Base-by-base conservation (phyloP, 2,797 vertebrate genomes). In the Danio albolineatus region DNA sequence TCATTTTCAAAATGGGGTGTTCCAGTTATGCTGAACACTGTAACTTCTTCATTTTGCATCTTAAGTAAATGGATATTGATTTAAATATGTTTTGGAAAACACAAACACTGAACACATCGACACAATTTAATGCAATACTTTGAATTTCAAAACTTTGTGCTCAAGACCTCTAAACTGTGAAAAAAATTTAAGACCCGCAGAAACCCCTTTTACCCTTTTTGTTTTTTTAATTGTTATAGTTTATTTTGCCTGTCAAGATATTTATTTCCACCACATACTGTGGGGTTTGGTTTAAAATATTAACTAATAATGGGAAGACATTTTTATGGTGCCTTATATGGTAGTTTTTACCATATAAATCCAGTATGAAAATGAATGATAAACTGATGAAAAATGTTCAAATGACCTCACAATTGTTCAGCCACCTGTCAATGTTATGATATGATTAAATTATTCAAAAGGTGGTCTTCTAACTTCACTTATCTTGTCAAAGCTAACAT, bases 321-420 rank as follows among this genome's bases (percentile, higher is more conserved):
- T 39, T 62, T 38, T 64, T 67, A 54, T 69, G 73, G 69, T 84
- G 73, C 69, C 77, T 82, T 82, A 62, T 76, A 71, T 78, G 80
- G n/a, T 44, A 21, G 54, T 14, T 62, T 43, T n/a, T 73, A 36
- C 60, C 54, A 19, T 46, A 54, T 73, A 59, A 73, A 46, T 80
- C 17, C 39, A 39, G 49, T 19, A 62, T 57, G 53, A 56, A 28
- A 67, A 65, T 54, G 13, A 38, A 56, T 46, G 41, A 41, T 59
- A 69, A 71, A 46, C 4, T 48, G 14, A n/a, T 46, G 8, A 7
- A 10, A 61, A 36, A 61, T 10, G 0, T 65, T 48, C 2, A 43
- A 41, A 53, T 60, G 54, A 78, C 53, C 12, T 78, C 44, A 56
- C 7, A 8, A 56, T 56, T 76, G 14, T 76, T 66, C 46, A 48